A percentile compares a stretch with the other conserved stretches of the same genome.
Conservation (phyloP, 2,797 vertebrate genomes). For the Catamblyrhynchus diadema region DNA sequence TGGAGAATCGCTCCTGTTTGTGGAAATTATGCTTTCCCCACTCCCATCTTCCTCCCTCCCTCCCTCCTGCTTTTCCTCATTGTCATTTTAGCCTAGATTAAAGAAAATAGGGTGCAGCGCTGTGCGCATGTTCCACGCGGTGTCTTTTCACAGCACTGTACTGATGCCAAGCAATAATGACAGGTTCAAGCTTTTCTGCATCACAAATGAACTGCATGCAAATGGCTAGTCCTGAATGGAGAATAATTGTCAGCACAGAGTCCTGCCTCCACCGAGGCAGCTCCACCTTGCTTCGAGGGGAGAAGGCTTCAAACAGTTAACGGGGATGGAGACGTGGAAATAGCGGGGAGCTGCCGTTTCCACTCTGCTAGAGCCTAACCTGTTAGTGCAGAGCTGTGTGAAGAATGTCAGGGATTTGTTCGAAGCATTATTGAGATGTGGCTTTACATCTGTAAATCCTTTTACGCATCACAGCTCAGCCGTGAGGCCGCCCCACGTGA, state of each 20-base stretch:
- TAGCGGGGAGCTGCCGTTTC: slow-evolving; percentile 62
- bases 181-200: slow-evolving; percentile 76
- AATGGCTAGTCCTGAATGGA: slow-evolving; percentile 73
- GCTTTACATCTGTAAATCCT: slow-evolving; percentile 72
- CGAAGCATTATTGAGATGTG: slow-evolving; percentile 63
- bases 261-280: background rate
- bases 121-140: slow-evolving; percentile 52
- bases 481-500: slow-evolving; percentile 52
- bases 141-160: slow-evolving; percentile 52
- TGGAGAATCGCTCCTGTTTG: background rate
- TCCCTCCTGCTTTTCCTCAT: slow-evolving; percentile 11
- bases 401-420: slow-evolving; percentile 67
- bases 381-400: slow-evolving; percentile 70
- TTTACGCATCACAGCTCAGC: slow-evolving; percentile 72
- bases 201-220: slow-evolving; percentile 76
- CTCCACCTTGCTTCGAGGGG: background rate
- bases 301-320: slow-evolving; percentile 49
- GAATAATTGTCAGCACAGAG: slow-evolving; percentile 66
- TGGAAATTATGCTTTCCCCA: background rate
- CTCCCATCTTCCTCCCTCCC: background rate
- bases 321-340: background rate
- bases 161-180: slow-evolving; percentile 77
- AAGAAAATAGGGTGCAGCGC: slow-evolving; percentile 43
- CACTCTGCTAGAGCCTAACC: slow-evolving; percentile 62
- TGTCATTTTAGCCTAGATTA: slow-evolving; percentile 61